phyloP scores from a whole-genome alignment of 2,888 invertebrate species.

The Dinocampus coccinellae region DNA sequence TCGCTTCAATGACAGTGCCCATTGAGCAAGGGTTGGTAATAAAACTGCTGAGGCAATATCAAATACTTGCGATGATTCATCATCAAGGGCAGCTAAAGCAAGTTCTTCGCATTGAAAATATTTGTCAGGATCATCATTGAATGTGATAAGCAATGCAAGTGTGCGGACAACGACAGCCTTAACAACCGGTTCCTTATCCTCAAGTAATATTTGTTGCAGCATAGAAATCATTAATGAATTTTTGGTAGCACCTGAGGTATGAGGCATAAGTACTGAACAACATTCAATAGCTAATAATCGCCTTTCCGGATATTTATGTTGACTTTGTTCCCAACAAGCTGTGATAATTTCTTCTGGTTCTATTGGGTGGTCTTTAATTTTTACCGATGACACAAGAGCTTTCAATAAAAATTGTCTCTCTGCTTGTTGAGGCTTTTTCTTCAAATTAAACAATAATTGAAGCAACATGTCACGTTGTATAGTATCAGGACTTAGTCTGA shows the following conservation, averaged over 20 bases:
- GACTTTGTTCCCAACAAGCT: conserved; percentile 81
- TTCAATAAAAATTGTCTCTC: conserved; percentile 75
- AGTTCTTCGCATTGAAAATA: conserved; percentile 75
- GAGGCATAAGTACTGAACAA: conserved; percentile 76
- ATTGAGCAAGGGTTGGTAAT: conserved; percentile 76
- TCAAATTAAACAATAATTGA: conserved; percentile 78
- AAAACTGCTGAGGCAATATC: conserved; percentile 72
- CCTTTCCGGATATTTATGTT: conserved; percentile 77
- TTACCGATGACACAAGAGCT: conserved; percentile 71
- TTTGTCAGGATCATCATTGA: conserved; percentile 77
- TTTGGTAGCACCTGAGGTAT: conserved; percentile 75
- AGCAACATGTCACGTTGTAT: conserved; percentile 76
- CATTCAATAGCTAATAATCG: conserved; percentile 78
- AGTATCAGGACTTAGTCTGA: conserved; percentile 74
- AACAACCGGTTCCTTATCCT: conserved; percentile 76
- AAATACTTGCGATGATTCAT: conserved; percentile 72
- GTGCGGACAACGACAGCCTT: conserved; percentile 75
- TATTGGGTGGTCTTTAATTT: conserved; percentile 69
- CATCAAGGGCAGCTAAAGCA: conserved; percentile 73
- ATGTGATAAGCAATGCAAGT: conserved; percentile 74
- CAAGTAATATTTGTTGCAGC: conserved; percentile 78
- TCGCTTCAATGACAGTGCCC: conserved; percentile 73
- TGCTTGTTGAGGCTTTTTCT: conserved; percentile 78
- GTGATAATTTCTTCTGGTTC: conserved; percentile 79
- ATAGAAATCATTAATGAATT: conserved; percentile 80